phyloP scores from a whole-genome alignment of 2,113 vertebrate species.

The Gallinago jamesoni region DNA sequence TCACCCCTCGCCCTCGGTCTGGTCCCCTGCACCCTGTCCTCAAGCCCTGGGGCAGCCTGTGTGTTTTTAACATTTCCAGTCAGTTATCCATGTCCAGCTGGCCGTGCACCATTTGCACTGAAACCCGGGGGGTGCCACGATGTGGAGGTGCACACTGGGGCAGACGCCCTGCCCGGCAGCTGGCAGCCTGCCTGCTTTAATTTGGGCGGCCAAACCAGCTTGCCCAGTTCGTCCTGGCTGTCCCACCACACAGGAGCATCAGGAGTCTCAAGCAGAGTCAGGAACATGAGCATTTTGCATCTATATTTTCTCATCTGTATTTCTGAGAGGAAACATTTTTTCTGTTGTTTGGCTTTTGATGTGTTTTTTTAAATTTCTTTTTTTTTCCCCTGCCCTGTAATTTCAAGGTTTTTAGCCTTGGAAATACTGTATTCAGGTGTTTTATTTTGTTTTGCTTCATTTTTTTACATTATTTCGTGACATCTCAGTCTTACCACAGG shows the following conservation, averaged over 20 bases:
- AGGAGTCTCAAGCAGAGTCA: background rate
- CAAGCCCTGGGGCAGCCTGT: rapidly evolving
- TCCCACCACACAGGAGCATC: background rate
- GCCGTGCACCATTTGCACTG: rapidly evolving
- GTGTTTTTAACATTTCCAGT: background rate
- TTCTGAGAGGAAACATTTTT: background rate
- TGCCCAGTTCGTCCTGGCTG: background rate
- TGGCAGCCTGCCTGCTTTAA: rapidly evolving
- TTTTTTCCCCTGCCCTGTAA: background rate
- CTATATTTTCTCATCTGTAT: background rate
- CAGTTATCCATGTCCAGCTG: background rate
- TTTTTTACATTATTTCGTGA: slow-evolving; percentile 1
- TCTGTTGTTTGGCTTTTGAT: background rate
- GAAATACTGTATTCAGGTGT: background rate
- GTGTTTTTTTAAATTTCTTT: background rate
- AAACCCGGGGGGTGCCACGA: rapidly evolving
- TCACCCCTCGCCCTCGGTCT: rapidly evolving
- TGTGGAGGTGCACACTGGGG: rapidly evolving
- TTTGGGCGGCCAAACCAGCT: background rate
- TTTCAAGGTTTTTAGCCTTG: slow-evolving; percentile 2
- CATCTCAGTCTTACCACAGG: background rate
- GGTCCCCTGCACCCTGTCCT: rapidly evolving
- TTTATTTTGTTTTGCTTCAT: slow-evolving; percentile 44
- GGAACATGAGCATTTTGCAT: background rate
- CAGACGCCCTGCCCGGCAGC: rapidly evolving